Evolutionary conservation across 1,140 invertebrate species (phyloP), one percentile per base, ranked within the genome.

Genomic region (Procambarus clarkii): DNA sequence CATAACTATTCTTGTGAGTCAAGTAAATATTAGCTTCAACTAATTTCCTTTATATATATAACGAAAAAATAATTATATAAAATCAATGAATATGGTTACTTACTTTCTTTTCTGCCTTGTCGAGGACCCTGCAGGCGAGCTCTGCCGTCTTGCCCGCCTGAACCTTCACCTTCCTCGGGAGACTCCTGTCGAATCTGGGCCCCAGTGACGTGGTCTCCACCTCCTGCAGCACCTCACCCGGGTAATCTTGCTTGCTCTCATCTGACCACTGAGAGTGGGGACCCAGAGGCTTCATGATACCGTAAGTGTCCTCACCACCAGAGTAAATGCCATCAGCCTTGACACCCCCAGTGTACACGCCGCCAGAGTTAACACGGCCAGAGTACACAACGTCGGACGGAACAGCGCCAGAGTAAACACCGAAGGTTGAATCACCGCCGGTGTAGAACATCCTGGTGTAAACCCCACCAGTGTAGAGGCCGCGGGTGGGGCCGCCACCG

Each of bases 61-160:
- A 34, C 34, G 34, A 34, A 34, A 34, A 34, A 34, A 34, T 34
- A 54, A 9, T 13, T 3, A 54, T 54, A 54, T 54, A 9, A 54
- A 54, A 15, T 80, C 34, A 84, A 3, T n/a, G 21, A 21, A 64
- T 13, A 13, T 64, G 11, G 18, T 18, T 64, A 64, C 89, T 91
- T 48, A 91, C 89, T 76, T 82, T 54, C n/a, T 85, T 91, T 34
- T 85, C 83, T 18, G 50, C 24, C 11, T 60, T 85, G 24, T 85
- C 69, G 9, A 91, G 21, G 58, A 91, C 89, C 24, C 83, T 78
- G 45, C 89, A 91, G 15, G 89, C 44, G 24, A 91, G 82, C 81
- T 85, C 89, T 2, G 89, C 89, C 46, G 50, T 79, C 71, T 79
- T 85, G 54, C 89, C 89, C 82, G 50, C 77, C 74, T 91, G 89